These are phyloP conservation scores for Dynastes tityus DNA, from an alignment of 2,888 invertebrate species.

Conservation along the genomic window DNA sequence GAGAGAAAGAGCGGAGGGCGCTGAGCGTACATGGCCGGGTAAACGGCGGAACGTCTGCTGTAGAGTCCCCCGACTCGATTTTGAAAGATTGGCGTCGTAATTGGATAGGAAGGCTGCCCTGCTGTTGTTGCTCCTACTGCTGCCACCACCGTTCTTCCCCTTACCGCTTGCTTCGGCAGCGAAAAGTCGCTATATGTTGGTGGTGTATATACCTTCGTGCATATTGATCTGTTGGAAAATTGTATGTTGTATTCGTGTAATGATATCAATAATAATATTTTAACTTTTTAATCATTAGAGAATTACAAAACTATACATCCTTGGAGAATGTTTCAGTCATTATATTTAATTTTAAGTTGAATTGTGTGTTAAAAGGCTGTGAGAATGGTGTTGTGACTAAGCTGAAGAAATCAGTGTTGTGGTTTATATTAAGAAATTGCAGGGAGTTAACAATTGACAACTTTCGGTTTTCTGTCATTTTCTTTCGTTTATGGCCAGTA, in stretches of 20 bases:
- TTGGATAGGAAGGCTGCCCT: constrained; percentile 62
- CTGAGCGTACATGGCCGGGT: constrained; percentile 22
- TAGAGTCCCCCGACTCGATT: constrained; percentile 50
- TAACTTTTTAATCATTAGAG: too few species aligned
- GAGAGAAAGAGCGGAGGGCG: not conserved
- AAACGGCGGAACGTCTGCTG: constrained; percentile 28
- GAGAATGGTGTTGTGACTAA: too few species aligned
- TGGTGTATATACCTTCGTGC: not conserved
- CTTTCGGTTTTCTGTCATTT: too few species aligned
- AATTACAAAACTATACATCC: too few species aligned
- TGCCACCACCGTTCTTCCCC: not conserved
- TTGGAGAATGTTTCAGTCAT: too few species aligned
- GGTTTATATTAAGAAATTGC: too few species aligned
- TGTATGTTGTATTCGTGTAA: not conserved
- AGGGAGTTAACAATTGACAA: too few species aligned
- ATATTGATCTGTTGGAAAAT: constrained; percentile 44
- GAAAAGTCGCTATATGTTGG: constrained; percentile 53
- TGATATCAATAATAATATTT: too few species aligned
- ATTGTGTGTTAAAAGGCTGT: too few species aligned
- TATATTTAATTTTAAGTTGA: too few species aligned
- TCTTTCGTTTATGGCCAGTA: too few species aligned
- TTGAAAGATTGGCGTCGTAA: constrained; percentile 64
- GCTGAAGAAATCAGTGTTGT: too few species aligned
- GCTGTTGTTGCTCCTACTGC: constrained; percentile 33
- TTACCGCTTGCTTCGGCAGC: constrained; percentile 16